phyloP scores from a whole-genome alignment of 2,113 vertebrate genomes.

The Etheostoma spectabile region DNA sequence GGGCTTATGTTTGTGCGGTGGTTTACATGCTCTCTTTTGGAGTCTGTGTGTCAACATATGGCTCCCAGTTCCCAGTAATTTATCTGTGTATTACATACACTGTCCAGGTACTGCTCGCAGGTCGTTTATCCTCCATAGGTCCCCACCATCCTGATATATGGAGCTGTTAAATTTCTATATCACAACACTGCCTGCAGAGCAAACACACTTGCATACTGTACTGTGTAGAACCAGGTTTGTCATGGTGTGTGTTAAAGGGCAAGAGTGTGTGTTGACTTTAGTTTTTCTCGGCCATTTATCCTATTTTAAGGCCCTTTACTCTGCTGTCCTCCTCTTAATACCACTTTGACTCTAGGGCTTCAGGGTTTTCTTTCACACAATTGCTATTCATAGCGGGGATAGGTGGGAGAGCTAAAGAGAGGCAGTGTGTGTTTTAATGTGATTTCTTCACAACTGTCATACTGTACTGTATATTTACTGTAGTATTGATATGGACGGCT shows the following conservation, averaged over 20 bases:
- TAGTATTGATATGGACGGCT: slow-evolving; percentile 5
- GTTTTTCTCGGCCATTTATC: slow-evolving; percentile 66
- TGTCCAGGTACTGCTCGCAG: slow-evolving; percentile 59
- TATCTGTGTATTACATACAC: slow-evolving; percentile 71
- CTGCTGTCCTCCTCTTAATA: slow-evolving; percentile 65
- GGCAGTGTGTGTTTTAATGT: slow-evolving; percentile 13
- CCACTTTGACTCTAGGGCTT: slow-evolving; percentile 59
- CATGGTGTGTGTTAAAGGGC: slow-evolving; percentile 46
- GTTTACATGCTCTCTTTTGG: slow-evolving; percentile 18
- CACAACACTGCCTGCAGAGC: slow-evolving; percentile 48
- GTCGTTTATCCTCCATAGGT: slow-evolving; percentile 69
- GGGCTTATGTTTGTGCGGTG: background rate
- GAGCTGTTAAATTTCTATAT: slow-evolving; percentile 70
- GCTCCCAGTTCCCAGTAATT: slow-evolving; percentile 63
- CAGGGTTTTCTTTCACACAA: slow-evolving; percentile 52
- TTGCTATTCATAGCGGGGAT: slow-evolving; percentile 69
- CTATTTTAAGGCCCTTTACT: slow-evolving; percentile 71
- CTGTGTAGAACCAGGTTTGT: slow-evolving; percentile 25
- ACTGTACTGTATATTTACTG: background rate
- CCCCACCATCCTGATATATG: slow-evolving; percentile 66
- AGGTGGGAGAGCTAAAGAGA: slow-evolving; percentile 38
- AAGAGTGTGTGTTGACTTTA: slow-evolving; percentile 46
- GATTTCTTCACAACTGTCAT: background rate
- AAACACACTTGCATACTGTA: slow-evolving; percentile 37
- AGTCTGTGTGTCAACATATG: slow-evolving; percentile 38